Evolutionary conservation across 92 coral and sea anemone genomes (phyloP).

Genomic region (Pocillopora meandrina): DNA sequence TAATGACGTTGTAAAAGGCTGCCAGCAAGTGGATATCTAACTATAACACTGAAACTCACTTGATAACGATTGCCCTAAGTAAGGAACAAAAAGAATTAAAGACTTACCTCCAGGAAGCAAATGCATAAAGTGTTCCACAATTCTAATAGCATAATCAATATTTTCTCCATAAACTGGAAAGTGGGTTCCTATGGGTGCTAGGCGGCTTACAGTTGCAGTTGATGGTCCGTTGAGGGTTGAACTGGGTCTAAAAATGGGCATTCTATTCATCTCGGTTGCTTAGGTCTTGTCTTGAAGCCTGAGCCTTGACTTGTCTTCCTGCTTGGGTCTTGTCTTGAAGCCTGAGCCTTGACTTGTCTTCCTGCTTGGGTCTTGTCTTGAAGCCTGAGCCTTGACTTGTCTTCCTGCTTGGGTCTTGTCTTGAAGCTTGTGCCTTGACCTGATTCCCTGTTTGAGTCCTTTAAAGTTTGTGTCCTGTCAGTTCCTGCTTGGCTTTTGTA

Average conservation of each 20-base stretch:
- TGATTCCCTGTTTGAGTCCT: neutral
- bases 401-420: slow-evolving; percentile 2
- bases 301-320: slow-evolving; percentile 29
- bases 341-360: slow-evolving; percentile 31
- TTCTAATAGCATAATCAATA: slow-evolving; percentile 66
- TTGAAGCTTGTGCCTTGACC: slow-evolving; percentile 32
- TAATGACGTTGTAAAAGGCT: too few species aligned
- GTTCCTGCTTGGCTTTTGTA: slow-evolving; percentile 1
- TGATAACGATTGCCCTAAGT: neutral
- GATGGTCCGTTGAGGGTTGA: slow-evolving; percentile 33
- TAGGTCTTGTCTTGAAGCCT: slow-evolving; percentile 45
- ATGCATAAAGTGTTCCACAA: slow-evolving; percentile 70
- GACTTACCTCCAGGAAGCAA: slow-evolving; percentile 58
- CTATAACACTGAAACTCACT: neutral
- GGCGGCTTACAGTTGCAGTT: slow-evolving; percentile 13
- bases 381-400: slow-evolving; percentile 24
- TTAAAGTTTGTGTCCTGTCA: slow-evolving; percentile 26
- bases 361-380: slow-evolving; percentile 47
- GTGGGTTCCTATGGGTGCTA: slow-evolving; percentile 28
- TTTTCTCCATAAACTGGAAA: slow-evolving; percentile 50
- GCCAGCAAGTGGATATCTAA: neutral
- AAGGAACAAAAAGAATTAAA: neutral
- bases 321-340: slow-evolving; percentile 56
- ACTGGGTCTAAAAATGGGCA: slow-evolving; percentile 24
- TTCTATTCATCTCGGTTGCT: slow-evolving; percentile 12